Evolutionary conservation across 2,888 invertebrate genomes (phyloP).

Genomic region (Melinopterus prodromus): DNA sequence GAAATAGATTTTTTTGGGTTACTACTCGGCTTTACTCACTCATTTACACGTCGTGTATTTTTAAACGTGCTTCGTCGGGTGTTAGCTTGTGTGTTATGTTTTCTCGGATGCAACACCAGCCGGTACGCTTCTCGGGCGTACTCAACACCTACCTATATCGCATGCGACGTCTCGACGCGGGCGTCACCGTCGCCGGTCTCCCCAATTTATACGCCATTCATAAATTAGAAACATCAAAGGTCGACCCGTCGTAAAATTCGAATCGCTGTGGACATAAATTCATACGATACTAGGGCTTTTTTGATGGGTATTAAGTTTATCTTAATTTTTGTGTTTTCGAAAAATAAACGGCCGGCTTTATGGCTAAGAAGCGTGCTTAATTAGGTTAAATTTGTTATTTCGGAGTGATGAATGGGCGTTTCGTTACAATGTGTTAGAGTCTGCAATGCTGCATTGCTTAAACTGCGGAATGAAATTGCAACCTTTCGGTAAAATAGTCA

Average conservation of each 20-base stretch:
- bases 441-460: too few relatives aligned
- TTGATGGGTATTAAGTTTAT: background rate
- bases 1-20: conserved; percentile 11
- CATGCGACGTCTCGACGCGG: background rate
- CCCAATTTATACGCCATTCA: conserved; percentile 30
- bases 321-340: background rate
- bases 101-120: background rate
- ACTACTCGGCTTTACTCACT: conserved; percentile 11
- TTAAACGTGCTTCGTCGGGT: conserved; percentile 17
- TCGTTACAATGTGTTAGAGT: too few relatives aligned
- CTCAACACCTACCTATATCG: conserved; percentile 7
- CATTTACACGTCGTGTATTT: conserved; percentile 26
- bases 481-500: too few relatives aligned
- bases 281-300: background rate
- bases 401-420: too few relatives aligned
- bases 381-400: background rate
- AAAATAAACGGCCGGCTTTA: background rate
- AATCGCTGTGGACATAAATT: conserved; percentile 15
- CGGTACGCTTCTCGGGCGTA: background rate
- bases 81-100: conserved; percentile 11
- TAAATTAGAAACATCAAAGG: conserved; percentile 33
- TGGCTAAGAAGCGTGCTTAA: background rate
- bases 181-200: background rate
- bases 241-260: conserved; percentile 22
- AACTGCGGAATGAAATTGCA: too few relatives aligned